Evolutionary conservation across 2,113 vertebrate genomes (phyloP).

Genomic region (Ornithorhynchus anatinus): DNA sequence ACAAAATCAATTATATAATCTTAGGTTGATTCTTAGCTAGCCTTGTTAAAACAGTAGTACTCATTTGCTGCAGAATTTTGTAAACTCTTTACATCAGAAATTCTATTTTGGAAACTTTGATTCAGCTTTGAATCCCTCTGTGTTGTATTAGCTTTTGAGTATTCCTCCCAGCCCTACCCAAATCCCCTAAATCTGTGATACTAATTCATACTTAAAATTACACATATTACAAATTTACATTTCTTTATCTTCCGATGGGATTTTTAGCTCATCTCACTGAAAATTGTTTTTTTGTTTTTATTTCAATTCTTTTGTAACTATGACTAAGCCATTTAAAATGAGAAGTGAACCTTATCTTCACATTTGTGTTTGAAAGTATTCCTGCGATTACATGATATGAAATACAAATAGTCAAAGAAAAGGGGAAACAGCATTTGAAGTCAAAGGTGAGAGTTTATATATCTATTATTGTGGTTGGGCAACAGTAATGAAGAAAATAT

Average conservation of each 20-base stretch:
- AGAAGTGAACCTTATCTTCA: background rate
- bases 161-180: background rate
- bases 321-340: background rate
- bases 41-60: background rate
- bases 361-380: background rate
- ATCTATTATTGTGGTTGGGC: background rate
- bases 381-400: background rate
- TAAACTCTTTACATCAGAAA: background rate
- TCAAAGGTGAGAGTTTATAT: background rate
- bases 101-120: background rate
- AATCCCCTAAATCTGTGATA: background rate
- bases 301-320: background rate
- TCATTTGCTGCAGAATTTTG: background rate
- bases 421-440: background rate
- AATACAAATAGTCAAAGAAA: background rate
- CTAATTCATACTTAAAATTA: background rate
- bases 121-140: background rate
- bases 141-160: background rate
- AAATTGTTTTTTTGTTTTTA: background rate
- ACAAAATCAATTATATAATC: too few relatives aligned
- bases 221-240: background rate
- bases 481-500: background rate
- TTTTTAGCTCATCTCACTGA: background rate
- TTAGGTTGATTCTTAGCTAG: too few relatives aligned
- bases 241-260: too few relatives aligned